Evolutionary conservation across 1,140 invertebrate species (phyloP).

Genomic region (Drosophila lacertosa): DNA sequence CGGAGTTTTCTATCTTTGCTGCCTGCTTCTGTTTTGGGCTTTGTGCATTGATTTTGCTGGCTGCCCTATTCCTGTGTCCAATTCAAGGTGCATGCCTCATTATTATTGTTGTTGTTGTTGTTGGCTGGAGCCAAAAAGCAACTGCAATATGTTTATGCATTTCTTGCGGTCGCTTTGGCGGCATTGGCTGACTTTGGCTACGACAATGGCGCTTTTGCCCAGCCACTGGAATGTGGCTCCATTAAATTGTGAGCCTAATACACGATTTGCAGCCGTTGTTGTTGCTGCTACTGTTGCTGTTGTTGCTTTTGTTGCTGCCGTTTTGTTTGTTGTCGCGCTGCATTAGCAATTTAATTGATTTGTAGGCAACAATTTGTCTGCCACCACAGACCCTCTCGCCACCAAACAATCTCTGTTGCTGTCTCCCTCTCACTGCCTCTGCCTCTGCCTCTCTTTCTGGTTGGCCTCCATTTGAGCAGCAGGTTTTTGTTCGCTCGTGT

Average conservation of each 20-base stretch:
- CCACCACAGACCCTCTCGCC: constrained; percentile 30
- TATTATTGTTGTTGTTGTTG: constrained; percentile 8
- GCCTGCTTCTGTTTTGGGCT: constrained; percentile 56
- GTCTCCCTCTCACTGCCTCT: neutral
- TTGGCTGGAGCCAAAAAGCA: constrained; percentile 3
- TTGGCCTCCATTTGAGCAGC: constrained; percentile 58
- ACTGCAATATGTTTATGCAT: constrained; percentile 72
- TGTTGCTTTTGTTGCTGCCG: constrained; percentile 38
- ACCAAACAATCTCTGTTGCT: neutral
- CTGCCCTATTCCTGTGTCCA: neutral
- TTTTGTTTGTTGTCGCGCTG: constrained; percentile 77
- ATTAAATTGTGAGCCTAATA: constrained; percentile 76
- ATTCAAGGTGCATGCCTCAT: neutral
- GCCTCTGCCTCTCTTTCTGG: constrained; percentile 5
- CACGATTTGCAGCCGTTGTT: constrained; percentile 50
- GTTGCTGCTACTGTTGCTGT: constrained; percentile 25
- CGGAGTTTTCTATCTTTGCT: constrained; percentile 32
- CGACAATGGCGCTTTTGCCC: constrained; percentile 59
- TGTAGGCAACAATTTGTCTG: constrained; percentile 81
- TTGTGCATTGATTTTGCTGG: constrained; percentile 43
- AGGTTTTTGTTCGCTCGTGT: constrained; percentile 23
- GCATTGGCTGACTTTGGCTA: constrained; percentile 29
- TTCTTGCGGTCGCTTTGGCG: constrained; percentile 71
- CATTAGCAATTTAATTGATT: constrained; percentile 83
- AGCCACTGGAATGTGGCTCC: constrained; percentile 70